These are phyloP conservation scores for Spinibarbus caldwelli DNA, from an alignment of 2,797 vertebrate genomes.

Conservation along the genomic window DNA sequence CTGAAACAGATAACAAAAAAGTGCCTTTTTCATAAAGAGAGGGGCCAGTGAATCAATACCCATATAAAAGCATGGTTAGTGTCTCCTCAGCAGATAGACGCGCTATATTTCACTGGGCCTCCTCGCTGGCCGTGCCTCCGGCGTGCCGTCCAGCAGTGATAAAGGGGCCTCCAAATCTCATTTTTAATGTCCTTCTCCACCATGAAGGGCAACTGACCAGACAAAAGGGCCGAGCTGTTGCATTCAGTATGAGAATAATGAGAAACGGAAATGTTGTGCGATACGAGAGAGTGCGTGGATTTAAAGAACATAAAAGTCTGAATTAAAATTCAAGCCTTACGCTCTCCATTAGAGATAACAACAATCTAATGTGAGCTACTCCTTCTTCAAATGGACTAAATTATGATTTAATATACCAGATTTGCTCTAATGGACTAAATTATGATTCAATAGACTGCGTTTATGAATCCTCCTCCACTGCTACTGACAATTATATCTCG, in stretches of 20 bases:
- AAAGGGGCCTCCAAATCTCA: constrained; percentile 70
- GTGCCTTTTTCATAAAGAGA: constrained; percentile 64
- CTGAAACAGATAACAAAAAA: constrained; percentile 67
- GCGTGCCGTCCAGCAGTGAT: constrained; percentile 65
- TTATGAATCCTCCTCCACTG: background rate
- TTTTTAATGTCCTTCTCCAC: constrained; percentile 74
- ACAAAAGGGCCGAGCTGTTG: constrained; percentile 58
- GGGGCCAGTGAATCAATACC: constrained; percentile 76
- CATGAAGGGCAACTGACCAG: constrained; percentile 74
- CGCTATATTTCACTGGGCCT: constrained; percentile 75
- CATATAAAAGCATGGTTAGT: constrained; percentile 74
- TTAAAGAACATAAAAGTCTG: constrained; percentile 14
- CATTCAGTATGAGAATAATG: constrained; percentile 42
- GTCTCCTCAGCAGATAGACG: constrained; percentile 75
- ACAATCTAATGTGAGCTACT: constrained; percentile 30
- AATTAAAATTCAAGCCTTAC: constrained; percentile 39
- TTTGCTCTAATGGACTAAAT: constrained; percentile 34
- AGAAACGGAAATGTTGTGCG: constrained; percentile 47
- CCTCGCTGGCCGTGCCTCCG: constrained; percentile 55
- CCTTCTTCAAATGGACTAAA: constrained; percentile 39
- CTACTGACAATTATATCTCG: background rate
- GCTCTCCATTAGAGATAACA: constrained; percentile 35
- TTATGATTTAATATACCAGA: constrained; percentile 43
- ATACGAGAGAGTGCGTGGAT: background rate
- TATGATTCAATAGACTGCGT: constrained; percentile 24